phyloP scores from a whole-genome alignment of 2,888 invertebrate species.

The Megaustenia siamemsis region DNA sequence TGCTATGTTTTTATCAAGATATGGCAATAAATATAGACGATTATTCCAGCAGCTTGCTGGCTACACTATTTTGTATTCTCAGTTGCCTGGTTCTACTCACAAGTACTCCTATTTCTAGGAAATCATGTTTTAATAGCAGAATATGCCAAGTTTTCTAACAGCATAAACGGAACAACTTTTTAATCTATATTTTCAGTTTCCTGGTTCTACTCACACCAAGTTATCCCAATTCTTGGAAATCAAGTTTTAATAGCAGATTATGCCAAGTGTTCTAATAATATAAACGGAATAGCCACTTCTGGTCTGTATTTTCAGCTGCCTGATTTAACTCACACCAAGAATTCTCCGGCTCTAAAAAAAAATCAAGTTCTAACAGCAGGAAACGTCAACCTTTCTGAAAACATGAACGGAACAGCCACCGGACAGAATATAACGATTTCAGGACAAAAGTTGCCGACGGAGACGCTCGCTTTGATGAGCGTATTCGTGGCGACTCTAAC shows the following conservation, averaged over 20 bases:
- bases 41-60: too few relatives aligned
- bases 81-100: too few relatives aligned
- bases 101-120: too few relatives aligned
- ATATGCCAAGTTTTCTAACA: too few relatives aligned
- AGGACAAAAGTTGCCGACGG: not conserved
- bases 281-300: not conserved
- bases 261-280: not conserved
- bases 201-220: not conserved
- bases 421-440: not conserved
- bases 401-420: constrained; percentile 4
- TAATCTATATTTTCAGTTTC: too few relatives aligned
- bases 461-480: not conserved
- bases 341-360: not conserved
- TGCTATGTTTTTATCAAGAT: too few relatives aligned
- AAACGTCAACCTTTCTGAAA: not conserved
- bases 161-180: too few relatives aligned
- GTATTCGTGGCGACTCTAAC: not conserved
- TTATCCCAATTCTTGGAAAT: not conserved
- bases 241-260: not conserved
- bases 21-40: too few relatives aligned
- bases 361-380: not conserved
- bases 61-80: too few relatives aligned
- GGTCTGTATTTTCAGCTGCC: not conserved
- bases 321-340: not conserved
- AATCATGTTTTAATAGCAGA: too few relatives aligned